These are phyloP conservation scores for Platyura marginata DNA, from an alignment of 1,140 invertebrate genomes.

Conservation along the genomic window DNA sequence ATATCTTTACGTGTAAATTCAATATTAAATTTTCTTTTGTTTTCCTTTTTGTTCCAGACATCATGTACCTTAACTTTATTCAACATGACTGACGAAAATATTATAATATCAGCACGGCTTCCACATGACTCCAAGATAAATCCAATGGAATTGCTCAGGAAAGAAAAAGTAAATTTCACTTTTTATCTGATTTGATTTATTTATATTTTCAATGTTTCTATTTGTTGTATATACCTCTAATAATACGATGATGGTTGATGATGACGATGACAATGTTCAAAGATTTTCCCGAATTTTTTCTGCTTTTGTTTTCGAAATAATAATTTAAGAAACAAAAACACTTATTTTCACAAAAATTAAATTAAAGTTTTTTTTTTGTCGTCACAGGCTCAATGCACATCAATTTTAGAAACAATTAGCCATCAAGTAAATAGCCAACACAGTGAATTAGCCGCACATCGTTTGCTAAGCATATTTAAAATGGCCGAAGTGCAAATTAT, in stretches of 20 bases:
- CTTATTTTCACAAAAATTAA: background rate
- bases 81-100: conserved; percentile 68
- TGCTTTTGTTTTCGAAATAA: background rate
- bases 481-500: conserved; percentile 77
- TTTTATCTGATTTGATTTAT: conserved; percentile 2
- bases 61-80: conserved; percentile 65
- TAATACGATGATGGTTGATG: too few species aligned
- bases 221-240: too few species aligned
- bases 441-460: conserved; percentile 65
- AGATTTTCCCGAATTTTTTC: too few species aligned
- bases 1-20: background rate
- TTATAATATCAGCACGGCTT: conserved; percentile 65
- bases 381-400: conserved; percentile 65
- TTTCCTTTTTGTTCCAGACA: conserved; percentile 36
- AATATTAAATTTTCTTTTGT: too few species aligned
- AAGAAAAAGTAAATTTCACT: conserved; percentile 41
- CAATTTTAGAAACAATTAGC: conserved; percentile 57
- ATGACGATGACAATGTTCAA: too few species aligned
- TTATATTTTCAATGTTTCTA: too few species aligned
- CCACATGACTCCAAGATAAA: conserved; percentile 39
- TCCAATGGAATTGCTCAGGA: conserved; percentile 35
- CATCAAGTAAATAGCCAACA: conserved; percentile 67
- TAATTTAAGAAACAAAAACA: too few species aligned
- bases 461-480: conserved; percentile 73
- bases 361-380: background rate